phyloP scores from a whole-genome alignment of 2,888 invertebrate species.

The Apamea monoglypha region DNA sequence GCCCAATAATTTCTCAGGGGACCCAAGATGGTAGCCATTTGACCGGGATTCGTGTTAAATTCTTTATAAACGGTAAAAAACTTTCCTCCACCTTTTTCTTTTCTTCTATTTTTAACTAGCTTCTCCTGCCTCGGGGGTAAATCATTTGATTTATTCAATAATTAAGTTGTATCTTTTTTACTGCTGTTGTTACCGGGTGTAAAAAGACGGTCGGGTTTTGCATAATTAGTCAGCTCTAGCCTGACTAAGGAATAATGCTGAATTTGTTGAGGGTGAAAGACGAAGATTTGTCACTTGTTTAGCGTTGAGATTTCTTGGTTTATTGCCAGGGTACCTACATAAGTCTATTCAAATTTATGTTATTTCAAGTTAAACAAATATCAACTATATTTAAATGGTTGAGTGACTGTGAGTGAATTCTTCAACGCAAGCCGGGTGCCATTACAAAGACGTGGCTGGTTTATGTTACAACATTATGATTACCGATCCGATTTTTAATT shows the following conservation, averaged over 20 bases:
- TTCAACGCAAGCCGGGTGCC: too few species aligned
- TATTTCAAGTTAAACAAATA: too few species aligned
- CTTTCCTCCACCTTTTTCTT: conserved; percentile 31
- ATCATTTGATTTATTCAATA: conserved; percentile 62
- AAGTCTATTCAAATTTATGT: too few species aligned
- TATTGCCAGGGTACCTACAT: background rate
- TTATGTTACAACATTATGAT: background rate
- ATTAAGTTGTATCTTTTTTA: conserved; percentile 51
- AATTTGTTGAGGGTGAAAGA: background rate
- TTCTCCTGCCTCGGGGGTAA: conserved; percentile 27
- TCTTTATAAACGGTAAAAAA: conserved; percentile 75
- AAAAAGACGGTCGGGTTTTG: conserved; percentile 36
- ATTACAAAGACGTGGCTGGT: too few species aligned
- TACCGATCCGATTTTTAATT: background rate
- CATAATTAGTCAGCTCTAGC: conserved; percentile 32
- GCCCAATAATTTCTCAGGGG: conserved; percentile 76
- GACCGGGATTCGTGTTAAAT: conserved; percentile 77
- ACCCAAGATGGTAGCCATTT: conserved; percentile 60
- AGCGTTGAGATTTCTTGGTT: background rate
- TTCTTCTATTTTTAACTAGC: conserved; percentile 60
- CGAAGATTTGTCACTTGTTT: conserved; percentile 13
- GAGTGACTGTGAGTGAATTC: too few species aligned
- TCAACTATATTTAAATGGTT: too few species aligned
- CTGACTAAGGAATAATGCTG: background rate
- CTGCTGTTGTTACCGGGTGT: conserved; percentile 17